Evolutionary conservation across 1,140 invertebrate species (phyloP).

Genomic region (Ruditapes philippinarum): DNA sequence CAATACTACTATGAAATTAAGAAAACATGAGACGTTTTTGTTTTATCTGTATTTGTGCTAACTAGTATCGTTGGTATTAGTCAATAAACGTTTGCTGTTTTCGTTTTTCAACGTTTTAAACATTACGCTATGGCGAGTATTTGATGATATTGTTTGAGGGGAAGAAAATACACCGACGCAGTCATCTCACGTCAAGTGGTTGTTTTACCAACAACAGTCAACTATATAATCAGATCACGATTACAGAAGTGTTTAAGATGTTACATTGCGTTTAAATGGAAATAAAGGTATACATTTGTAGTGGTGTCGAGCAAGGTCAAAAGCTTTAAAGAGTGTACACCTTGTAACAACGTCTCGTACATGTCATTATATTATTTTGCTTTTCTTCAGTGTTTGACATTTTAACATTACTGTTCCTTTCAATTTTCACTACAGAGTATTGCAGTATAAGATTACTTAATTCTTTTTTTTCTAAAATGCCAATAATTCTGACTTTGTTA

Average conservation of each 20-base stretch:
- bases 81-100: not conserved
- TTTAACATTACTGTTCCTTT: too few relatives aligned
- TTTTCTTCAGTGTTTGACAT: not conserved
- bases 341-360: slow-evolving; percentile 16
- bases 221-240: slow-evolving; percentile 4
- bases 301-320: slow-evolving; percentile 9
- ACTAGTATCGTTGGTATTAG: not conserved
- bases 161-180: not conserved
- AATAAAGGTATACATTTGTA: slow-evolving; percentile 17
- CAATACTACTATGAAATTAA: too few relatives aligned
- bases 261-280: slow-evolving; percentile 19
- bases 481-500: too few relatives aligned
- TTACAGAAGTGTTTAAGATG: slow-evolving; percentile 21
- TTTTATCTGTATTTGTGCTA: too few relatives aligned
- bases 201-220: not conserved
- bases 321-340: slow-evolving; percentile 30
- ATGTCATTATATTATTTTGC: not conserved
- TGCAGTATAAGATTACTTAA: too few relatives aligned
- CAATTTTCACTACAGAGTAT: too few relatives aligned
- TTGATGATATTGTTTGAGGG: not conserved
- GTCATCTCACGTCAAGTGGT: slow-evolving; percentile 13
- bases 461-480: too few relatives aligned
- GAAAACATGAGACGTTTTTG: too few relatives aligned
- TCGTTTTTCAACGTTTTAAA: not conserved
- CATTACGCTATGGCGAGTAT: not conserved